Base-by-base conservation (phyloP, 2,888 invertebrate species). In the Acanthoscelides obtectus region DNA sequence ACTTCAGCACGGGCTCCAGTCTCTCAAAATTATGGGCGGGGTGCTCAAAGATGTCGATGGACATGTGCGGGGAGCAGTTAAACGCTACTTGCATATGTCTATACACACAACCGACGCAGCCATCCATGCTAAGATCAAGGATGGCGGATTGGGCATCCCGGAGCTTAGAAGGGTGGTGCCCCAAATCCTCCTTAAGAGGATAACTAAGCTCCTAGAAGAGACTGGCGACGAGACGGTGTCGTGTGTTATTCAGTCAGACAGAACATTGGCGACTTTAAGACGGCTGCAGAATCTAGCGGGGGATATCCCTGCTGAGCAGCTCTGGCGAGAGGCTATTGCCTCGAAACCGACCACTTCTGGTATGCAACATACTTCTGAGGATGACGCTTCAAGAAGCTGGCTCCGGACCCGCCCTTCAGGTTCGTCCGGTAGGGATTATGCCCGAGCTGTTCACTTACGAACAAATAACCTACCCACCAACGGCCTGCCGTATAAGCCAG, bases 21-120 rank as follows among this genome's bases (percentile, higher is more conserved):
- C 82, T 0, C 81, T 82, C 0, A 73, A 73, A 0, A 67, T 77
- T 0, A 78, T 79, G 0, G 71, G 73, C 0, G 73, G 67, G 17
- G 63, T 69, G 20, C 71, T 74, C 6, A 63, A 64, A 22, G 73
- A 69, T 3, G 72, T 69, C 0, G 75, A 76, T 45, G 66, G 71
- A 19, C 45, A 73, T 6, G 66, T 74, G 4, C 71, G 71, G 2
- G 64, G 72, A 45, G n/a, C 73, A 20, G 71, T 76, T 8, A 72
- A 78, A 67, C 22, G 69, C 8, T 83, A 84, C 79, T 85, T 87
- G 86, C 88, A 88, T 86, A 86, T 88, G 85, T 83, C 86, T 84
- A 85, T 85, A 2, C 80, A 76, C 78, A 81, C 72, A 75, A 80
- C 77, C 73, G 79, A 76, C 81, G 81, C 78, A 77, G 79, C 69